Percentiles rank a stretch among this genome's conserved stretches.
Conservation (phyloP, 1,140 invertebrate genomes). For the Tetramorium simillimum region DNA sequence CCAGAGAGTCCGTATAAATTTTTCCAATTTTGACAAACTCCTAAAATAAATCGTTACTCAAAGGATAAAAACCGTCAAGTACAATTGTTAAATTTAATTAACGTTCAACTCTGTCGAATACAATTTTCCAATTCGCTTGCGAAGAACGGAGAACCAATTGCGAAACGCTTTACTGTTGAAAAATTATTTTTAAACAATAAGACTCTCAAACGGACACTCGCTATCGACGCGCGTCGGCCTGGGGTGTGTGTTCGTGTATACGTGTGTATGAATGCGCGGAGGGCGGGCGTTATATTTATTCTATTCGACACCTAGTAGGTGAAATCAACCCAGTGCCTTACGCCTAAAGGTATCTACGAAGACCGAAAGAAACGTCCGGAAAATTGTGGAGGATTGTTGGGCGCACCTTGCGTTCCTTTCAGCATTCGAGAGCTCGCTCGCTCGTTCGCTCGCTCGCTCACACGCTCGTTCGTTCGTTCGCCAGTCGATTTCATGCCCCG, state of each 20-base stretch:
- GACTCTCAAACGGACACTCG: conserved; percentile 8
- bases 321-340: conserved; percentile 46
- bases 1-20: background rate
- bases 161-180: background rate
- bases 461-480: background rate
- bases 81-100: background rate
- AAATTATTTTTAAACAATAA: background rate
- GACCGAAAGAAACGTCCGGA: conserved; percentile 36
- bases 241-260: conserved; percentile 1
- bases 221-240: background rate
- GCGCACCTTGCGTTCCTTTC: conserved; percentile 45
- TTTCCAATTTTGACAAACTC: background rate
- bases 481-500: conserved; percentile 8
- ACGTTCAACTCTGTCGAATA: background rate
- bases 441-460: conserved; percentile 6
- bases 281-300: conserved; percentile 33
- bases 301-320: conserved; percentile 51
- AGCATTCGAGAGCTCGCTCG: conserved; percentile 36
- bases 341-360: conserved; percentile 36
- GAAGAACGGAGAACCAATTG: background rate
- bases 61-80: background rate
- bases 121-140: background rate
- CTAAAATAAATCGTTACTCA: conserved; percentile 1
- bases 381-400: conserved; percentile 25
- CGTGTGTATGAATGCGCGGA: background rate